Evolutionary conservation across 2,888 invertebrate genomes (phyloP).

Genomic region (Oeneis ivallda): DNA sequence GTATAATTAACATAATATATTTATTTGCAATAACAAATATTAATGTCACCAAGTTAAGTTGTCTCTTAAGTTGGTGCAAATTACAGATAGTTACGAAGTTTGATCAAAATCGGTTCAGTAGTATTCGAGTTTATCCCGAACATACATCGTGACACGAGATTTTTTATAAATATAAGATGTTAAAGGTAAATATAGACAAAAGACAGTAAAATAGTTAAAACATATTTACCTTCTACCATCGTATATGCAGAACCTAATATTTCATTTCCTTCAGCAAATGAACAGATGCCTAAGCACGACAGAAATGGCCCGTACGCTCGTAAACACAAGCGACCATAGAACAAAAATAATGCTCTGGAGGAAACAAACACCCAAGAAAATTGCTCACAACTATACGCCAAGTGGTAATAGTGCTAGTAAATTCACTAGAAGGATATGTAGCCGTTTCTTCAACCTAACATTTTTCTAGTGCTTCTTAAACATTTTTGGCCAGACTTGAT

Average conservation of each 20-base stretch:
- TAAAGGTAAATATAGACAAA: neutral
- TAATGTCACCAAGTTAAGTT: too few relatives aligned
- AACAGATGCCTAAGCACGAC: conserved; percentile 8
- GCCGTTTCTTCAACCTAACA: neutral
- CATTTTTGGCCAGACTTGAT: too few relatives aligned
- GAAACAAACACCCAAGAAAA: conserved; percentile 11
- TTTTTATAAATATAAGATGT: too few relatives aligned
- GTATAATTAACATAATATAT: too few relatives aligned
- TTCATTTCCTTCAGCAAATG: conserved; percentile 5
- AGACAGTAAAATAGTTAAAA: neutral
- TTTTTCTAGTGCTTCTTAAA: neutral
- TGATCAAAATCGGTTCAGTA: too few relatives aligned
- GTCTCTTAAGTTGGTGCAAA: too few relatives aligned
- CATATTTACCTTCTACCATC: too few relatives aligned
- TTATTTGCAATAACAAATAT: too few relatives aligned
- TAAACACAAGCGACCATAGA: conserved; percentile 16
- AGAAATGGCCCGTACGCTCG: conserved; percentile 8
- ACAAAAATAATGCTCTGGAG: conserved; percentile 8
- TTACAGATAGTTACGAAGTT: too few relatives aligned
- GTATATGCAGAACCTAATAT: neutral
- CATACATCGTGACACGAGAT: too few relatives aligned
- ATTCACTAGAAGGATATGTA: conserved; percentile 8
- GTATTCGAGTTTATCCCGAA: too few relatives aligned
- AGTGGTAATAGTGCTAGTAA: conserved; percentile 12
- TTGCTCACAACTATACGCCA: conserved; percentile 7